Percentiles rank a stretch among this genome's conserved stretches.
phyloP scores from a whole-genome alignment of 2,888 invertebrate genomes.

The Agriotes lineatus region DNA sequence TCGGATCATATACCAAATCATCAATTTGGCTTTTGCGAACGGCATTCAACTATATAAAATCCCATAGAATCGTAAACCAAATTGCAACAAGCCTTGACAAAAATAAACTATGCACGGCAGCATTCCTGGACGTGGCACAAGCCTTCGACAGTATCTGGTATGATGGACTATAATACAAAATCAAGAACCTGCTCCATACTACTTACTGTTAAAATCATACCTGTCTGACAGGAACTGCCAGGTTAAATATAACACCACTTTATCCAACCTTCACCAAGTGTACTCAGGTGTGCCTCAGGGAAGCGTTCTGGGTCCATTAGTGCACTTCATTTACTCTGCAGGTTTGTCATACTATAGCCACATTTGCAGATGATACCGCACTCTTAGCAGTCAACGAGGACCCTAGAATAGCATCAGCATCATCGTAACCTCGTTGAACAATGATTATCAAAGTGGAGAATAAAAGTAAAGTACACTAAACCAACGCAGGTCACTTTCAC shows the following conservation, averaged over 20 bases:
- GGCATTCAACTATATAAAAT: too few species aligned
- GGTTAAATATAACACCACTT: background rate
- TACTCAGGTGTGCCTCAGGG: conserved; percentile 6
- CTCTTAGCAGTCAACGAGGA: background rate
- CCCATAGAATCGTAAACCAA: too few species aligned
- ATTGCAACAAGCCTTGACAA: too few species aligned
- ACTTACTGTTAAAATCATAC: conserved; percentile 7
- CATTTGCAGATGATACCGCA: background rate
- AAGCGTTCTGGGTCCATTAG: conserved; percentile 3
- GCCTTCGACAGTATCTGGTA: too few species aligned
- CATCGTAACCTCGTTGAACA: background rate
- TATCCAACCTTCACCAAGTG: background rate
- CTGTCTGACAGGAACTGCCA: background rate
- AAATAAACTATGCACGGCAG: too few species aligned
- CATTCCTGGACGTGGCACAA: too few species aligned
- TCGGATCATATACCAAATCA: too few species aligned
- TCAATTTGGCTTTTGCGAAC: too few species aligned
- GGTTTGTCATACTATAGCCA: background rate
- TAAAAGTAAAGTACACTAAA: background rate
- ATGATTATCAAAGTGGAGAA: conserved; percentile 1
- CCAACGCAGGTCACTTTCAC: background rate
- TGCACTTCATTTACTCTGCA: background rate
- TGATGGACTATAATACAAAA: background rate
- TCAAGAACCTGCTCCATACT: background rate
- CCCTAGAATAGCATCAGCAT: background rate